Evolutionary conservation across 2,888 invertebrate genomes (phyloP).

Genomic region (Mechanitis mazaeus): DNA sequence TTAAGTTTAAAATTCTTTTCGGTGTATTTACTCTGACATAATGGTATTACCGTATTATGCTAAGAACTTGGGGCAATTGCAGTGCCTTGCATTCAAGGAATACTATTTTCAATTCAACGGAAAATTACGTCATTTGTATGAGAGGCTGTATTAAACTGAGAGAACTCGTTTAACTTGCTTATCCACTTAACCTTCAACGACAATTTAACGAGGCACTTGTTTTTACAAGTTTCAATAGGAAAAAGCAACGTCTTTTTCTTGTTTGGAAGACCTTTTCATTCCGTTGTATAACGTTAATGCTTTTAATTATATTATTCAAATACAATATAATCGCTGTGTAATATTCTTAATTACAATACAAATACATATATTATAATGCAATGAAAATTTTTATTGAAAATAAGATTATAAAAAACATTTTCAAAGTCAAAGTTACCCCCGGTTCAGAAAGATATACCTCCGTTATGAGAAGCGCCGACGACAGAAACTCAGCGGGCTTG

Average conservation of each 20-base stretch:
- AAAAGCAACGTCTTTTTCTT: constrained; percentile 15
- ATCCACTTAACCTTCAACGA: constrained; percentile 32
- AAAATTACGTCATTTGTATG: constrained; percentile 50
- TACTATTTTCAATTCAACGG: constrained; percentile 54
- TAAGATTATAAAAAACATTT: too few relatives aligned
- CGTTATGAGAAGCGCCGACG: too few relatives aligned
- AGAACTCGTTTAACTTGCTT: constrained; percentile 33
- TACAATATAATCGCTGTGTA: not conserved
- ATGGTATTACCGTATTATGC: constrained; percentile 69
- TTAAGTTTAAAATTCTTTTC: constrained; percentile 8
- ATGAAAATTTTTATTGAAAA: too few relatives aligned
- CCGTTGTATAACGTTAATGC: not conserved
- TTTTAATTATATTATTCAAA: not conserved
- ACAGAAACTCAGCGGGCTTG: too few relatives aligned
- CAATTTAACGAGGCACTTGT: constrained; percentile 28
- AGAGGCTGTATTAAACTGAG: constrained; percentile 46
- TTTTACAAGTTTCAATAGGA: constrained; percentile 24
- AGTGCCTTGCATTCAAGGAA: constrained; percentile 49
- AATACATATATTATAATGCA: too few relatives aligned
- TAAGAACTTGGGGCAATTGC: constrained; percentile 63
- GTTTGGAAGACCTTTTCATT: constrained; percentile 5
- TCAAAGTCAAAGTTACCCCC: too few relatives aligned
- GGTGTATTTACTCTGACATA: constrained; percentile 36
- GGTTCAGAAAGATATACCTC: too few relatives aligned
- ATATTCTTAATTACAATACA: not conserved